Percentiles rank a stretch among this genome's conserved stretches.
These are phyloP conservation scores for Cirrhinus molitorella DNA, from an alignment of 2,797 vertebrate genomes.

Conservation along the genomic window DNA sequence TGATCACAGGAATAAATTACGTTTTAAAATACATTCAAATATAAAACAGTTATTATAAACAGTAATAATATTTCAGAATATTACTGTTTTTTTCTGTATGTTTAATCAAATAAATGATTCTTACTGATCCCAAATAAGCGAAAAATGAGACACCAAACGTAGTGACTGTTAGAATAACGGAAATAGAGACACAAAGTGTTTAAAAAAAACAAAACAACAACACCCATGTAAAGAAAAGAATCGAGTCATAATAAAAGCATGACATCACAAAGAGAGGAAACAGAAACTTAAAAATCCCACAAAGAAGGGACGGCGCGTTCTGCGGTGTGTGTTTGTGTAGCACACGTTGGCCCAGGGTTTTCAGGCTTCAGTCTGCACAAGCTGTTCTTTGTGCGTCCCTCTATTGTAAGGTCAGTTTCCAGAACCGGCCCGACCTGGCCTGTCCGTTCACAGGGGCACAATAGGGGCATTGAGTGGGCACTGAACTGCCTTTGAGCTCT, in stretches of 20 bases:
- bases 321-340: neutral
- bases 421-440: constrained; percentile 55
- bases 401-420: constrained; percentile 49
- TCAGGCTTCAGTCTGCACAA: constrained; percentile 42
- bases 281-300: neutral
- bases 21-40: no score
- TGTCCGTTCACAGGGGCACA: constrained; percentile 51
- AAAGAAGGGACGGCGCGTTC: neutral
- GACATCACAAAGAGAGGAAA: constrained; percentile 12
- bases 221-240: neutral
- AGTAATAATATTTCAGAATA: no score
- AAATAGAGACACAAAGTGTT: neutral
- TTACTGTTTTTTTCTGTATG: no score
- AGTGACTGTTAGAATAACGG: neutral
- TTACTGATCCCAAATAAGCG: no score
- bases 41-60: no score
- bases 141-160: neutral
- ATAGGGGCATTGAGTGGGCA: constrained; percentile 61
- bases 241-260: neutral
- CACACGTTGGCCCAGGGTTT: neutral
- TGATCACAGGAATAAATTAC: no score
- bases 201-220: neutral
- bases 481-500: constrained; percentile 39
- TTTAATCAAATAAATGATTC: no score
- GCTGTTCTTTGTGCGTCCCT: constrained; percentile 53